A percentile compares a stretch with the other conserved stretches of the same genome.
These are phyloP conservation scores for Eupeodes latifasciatus DNA, from an alignment of 2,888 invertebrate species.

Conservation along the genomic window DNA sequence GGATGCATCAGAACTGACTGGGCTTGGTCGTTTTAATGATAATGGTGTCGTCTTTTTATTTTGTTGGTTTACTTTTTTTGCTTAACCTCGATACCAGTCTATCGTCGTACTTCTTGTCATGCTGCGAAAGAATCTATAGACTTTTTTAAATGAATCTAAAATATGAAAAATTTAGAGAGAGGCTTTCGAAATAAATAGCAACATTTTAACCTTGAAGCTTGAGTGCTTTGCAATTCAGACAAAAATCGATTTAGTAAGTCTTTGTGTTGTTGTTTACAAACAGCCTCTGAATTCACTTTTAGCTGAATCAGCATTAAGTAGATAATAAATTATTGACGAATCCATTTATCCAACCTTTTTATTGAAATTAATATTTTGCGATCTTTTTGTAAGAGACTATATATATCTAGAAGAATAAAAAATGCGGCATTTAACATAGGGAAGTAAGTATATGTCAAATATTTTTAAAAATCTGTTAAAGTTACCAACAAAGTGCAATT, in stretches of 20 bases:
- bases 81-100: constrained; percentile 40
- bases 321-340: too few species aligned
- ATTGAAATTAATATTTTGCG: too few species aligned
- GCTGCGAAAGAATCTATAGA: constrained; percentile 58
- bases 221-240: not conserved
- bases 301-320: not conserved
- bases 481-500: too few species aligned
- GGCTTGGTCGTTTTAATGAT: constrained; percentile 49
- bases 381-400: too few species aligned
- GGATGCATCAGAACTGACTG: constrained; percentile 33
- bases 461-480: too few species aligned
- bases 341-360: too few species aligned
- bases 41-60: constrained; percentile 17
- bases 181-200: not conserved
- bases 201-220: constrained; percentile 1
- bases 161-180: constrained; percentile 20
- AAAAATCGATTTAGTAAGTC: not conserved
- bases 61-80: not conserved
- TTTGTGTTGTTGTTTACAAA: not conserved
- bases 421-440: too few species aligned
- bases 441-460: too few species aligned
- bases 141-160: constrained; percentile 56
- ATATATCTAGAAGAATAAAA: too few species aligned
- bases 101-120: constrained; percentile 17
- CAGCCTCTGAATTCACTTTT: too few species aligned